phyloP scores from a whole-genome alignment of 2,888 invertebrate species.

The Lumbricus terrestris region DNA sequence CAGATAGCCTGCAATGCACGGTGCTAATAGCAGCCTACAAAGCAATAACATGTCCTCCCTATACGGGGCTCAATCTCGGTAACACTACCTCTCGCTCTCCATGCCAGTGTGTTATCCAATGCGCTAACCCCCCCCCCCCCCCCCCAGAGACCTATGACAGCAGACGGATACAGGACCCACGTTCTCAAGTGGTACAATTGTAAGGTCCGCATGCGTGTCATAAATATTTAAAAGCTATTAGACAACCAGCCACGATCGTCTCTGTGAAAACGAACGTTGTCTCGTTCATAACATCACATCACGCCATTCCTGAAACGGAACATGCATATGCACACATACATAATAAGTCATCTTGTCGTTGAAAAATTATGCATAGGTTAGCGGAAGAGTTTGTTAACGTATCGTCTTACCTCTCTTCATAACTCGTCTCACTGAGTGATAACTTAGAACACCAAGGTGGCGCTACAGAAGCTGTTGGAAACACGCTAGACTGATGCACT shows the following conservation, averaged over 20 bases:
- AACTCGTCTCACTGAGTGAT: not conserved
- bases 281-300: not conserved
- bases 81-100: too few species aligned
- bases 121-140: too few species aligned
- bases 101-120: too few species aligned
- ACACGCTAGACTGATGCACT: not conserved
- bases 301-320: not conserved
- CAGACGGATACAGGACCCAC: too few species aligned
- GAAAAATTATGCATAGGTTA: not conserved
- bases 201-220: too few species aligned
- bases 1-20: too few species aligned
- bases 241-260: not conserved
- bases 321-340: not conserved
- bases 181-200: too few species aligned
- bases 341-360: not conserved
- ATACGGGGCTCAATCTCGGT: too few species aligned
- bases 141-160: too few species aligned
- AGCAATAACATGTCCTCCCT: too few species aligned
- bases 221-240: too few species aligned
- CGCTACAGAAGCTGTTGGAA: conserved; percentile 3
- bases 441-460: not conserved
- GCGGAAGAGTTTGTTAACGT: not conserved
- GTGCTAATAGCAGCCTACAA: too few species aligned
- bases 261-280: not conserved
- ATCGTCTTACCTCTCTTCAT: not conserved